Evolutionary conservation across 2,797 vertebrate genomes (phyloP).

Genomic region (Argentina silus): DNA sequence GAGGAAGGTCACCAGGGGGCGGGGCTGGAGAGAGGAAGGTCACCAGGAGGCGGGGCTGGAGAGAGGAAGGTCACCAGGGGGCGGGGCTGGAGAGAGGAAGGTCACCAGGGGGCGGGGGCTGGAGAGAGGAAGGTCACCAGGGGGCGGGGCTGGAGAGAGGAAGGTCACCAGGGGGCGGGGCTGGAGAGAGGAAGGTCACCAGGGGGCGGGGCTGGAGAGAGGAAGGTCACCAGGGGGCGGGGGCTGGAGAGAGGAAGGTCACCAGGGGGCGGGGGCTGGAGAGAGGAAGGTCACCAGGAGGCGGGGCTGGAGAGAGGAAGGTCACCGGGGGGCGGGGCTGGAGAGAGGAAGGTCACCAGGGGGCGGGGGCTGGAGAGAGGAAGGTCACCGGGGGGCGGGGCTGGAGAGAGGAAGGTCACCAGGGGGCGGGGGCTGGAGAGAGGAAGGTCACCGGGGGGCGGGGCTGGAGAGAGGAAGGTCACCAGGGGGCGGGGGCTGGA

Average conservation of each 20-base stretch:
- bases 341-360: conserved; percentile 35
- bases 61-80: no score
- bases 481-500: conserved; percentile 34
- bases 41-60: conserved; percentile 47
- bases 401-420: conserved; percentile 46
- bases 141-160: conserved; percentile 44
- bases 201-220: conserved; percentile 35
- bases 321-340: conserved; percentile 36
- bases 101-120: conserved; percentile 48
- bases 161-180: conserved; percentile 57
- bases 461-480: no score
- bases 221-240: conserved; percentile 60
- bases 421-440: conserved; percentile 33
- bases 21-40: conserved; percentile 61
- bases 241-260: conserved; percentile 38
- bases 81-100: conserved; percentile 56
- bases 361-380: conserved; percentile 38
- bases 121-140: conserved; percentile 24
- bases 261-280: conserved; percentile 37
- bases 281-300: no score
- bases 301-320: conserved; percentile 47
- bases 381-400: conserved; percentile 31
- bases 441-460: no score
- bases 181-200: conserved; percentile 27
- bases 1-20: no score